Evolutionary conservation across 2,888 invertebrate genomes (phyloP), one percentile per base, ranked within the genome.

Genomic region (Mythimna vitellina): DNA sequence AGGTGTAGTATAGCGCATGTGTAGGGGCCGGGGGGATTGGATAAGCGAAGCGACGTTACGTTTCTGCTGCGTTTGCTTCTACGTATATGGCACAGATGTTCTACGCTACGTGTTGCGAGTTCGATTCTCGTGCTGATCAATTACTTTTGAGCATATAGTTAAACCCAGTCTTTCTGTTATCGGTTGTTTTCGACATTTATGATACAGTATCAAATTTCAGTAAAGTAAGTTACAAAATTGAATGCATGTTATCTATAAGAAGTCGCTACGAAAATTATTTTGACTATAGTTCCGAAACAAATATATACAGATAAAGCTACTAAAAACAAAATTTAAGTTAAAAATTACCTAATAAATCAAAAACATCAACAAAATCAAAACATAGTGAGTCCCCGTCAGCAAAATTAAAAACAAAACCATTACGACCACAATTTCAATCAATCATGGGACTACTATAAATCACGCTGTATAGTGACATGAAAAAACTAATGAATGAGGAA

Each of bases 401-500:
- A n/a, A 72, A 72, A 76, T 83, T 78, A 78, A 82, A 80, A 76
- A 63, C 51, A 65, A 66, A 73, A 65, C 61, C 25, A 65, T 77
- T 65, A 73, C 69, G n/a, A 72, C 69, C 67, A 80, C 73, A 70
- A 54, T 64, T 57, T 58, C 67, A 85, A 85, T 84, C 78, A 84
- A 82, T 84, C 79, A 82, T 79, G 60, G 14, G 32, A 57, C 57
- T 58, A 78, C 73, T 68, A 81, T 80, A 76, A 81, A 76, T 82
- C 79, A 79, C 58, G 25, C 38, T 32, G 54, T 58, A 65, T 65
- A 82, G 73, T 79, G 65, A 61, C 69, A 49, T 72, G 53, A 64
- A 78, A 73, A 78, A 84, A 77, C 66, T 78, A 75, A 84, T 84
- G 73, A 78, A 77, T 72, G 62, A 78, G 80, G 83, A 78, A 86